These are phyloP conservation scores for Acrobasis suavella DNA, from an alignment of 2,888 invertebrate genomes.

Conservation along the genomic window DNA sequence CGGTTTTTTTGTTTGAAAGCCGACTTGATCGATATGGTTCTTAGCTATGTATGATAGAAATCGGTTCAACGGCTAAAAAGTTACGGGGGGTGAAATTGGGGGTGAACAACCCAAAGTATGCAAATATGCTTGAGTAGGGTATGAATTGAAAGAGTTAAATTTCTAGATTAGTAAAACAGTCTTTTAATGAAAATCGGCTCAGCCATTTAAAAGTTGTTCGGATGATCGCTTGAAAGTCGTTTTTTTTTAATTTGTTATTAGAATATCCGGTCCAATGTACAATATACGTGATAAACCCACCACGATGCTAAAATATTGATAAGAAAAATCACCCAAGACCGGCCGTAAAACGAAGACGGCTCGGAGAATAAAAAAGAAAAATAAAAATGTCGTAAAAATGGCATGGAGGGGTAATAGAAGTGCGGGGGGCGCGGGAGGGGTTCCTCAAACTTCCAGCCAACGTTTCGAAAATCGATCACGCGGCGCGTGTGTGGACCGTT, in stretches of 20 bases:
- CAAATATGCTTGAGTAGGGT: too few relatives aligned
- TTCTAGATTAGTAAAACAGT: too few relatives aligned
- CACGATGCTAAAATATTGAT: slow-evolving; percentile 25
- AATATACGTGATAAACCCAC: background rate
- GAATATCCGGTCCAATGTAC: background rate
- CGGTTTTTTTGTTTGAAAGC: too few relatives aligned
- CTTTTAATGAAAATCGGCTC: too few relatives aligned
- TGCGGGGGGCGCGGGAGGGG: slow-evolving; percentile 41
- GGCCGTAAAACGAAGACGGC: slow-evolving; percentile 53
- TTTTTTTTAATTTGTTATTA: background rate
- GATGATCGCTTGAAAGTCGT: too few relatives aligned
- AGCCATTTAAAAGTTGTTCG: too few relatives aligned
- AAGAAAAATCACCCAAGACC: slow-evolving; percentile 31
- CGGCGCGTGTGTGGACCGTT: slow-evolving; percentile 72
- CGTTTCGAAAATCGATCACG: slow-evolving; percentile 77
- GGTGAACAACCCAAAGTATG: too few relatives aligned
- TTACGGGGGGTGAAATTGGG: too few relatives aligned
- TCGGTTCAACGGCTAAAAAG: too few relatives aligned
- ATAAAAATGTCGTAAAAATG: slow-evolving; percentile 60
- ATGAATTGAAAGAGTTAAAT: too few relatives aligned
- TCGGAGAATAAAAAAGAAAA: slow-evolving; percentile 59
- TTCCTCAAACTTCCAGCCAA: slow-evolving; percentile 51
- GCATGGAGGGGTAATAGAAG: slow-evolving; percentile 57
- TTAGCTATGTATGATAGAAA: too few relatives aligned
- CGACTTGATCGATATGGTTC: too few relatives aligned